Base-by-base conservation (phyloP, 2,797 vertebrate genomes). In the Clamator glandarius region DNA sequence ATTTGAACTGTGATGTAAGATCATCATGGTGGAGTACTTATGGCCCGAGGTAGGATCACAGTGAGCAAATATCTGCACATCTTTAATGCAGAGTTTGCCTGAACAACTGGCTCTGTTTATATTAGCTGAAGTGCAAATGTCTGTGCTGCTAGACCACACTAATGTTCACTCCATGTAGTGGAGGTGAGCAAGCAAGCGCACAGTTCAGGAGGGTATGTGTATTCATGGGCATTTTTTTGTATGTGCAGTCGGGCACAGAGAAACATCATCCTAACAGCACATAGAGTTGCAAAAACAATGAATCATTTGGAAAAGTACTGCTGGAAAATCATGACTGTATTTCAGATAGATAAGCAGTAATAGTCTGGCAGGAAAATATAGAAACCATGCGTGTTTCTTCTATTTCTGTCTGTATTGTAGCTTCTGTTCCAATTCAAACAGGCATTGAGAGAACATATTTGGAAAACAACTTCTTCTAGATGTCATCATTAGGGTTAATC, bases 221-320 rank as follows among this genome's bases (percentile, higher is more conserved):
- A 5, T 20, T 6, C 28, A 13, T 14, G 13, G 18, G 5, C 3
- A 1, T 23, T 6, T 0, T 1, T 23, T 9, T 55, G 41, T 1
- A 0, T 8, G 31, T 12, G 16, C 6, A 33, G 26, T 16, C 5
- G 12, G 26, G 19, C 2, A 1, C 20, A 79, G 8, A n/a, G 19
- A 78, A 39, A n/a, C 17, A 2, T 16, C 57, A 31, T 46, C 54
- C 2, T 6, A 46, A 13, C 11, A 28, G 33, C 15, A 29, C 16
- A 14, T 2, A 10, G 3, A 46, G 4, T 9, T 62, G 18, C 21
- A 44, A 18, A 64, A 62, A 51, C 3, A 11, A 16, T 9, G 4
- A 90, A 41, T 46, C 16, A 3, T 48, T 44, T 39, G 41, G 11
- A 19, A 67, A 42, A 44, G 8, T 57, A 29, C 3, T 50, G 31